phyloP scores from a whole-genome alignment of 2,888 invertebrate species.

The Sceliomorpha sp. region DNA sequence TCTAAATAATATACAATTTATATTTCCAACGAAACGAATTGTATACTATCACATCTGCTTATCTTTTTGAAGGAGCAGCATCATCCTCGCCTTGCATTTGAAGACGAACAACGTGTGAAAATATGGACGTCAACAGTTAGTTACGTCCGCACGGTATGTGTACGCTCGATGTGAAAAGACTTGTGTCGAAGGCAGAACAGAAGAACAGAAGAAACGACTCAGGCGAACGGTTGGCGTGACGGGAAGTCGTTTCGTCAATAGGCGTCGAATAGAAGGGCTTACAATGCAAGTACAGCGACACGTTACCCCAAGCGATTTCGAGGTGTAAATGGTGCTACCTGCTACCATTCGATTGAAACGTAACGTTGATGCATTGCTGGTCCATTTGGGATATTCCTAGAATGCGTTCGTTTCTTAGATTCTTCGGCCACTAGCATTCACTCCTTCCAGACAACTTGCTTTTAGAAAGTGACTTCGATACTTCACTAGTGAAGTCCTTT shows the following conservation, averaged over 20 bases:
- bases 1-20: too few species aligned
- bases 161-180: constrained; percentile 34
- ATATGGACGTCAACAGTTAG: constrained; percentile 50
- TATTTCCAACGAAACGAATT: too few species aligned
- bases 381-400: constrained; percentile 38
- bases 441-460: not conserved
- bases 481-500: not conserved
- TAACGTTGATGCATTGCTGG: constrained; percentile 37
- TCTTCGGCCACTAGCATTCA: constrained; percentile 3
- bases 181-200: constrained; percentile 41
- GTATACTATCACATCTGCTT: too few species aligned
- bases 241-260: constrained; percentile 59
- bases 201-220: constrained; percentile 47
- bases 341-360: constrained; percentile 37
- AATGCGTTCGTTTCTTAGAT: constrained; percentile 33
- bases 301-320: constrained; percentile 43
- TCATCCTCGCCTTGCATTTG: too few species aligned
- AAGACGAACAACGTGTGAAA: constrained; percentile 38
- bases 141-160: constrained; percentile 35
- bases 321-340: constrained; percentile 59
- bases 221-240: constrained; percentile 56
- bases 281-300: constrained; percentile 47
- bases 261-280: constrained; percentile 29
- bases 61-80: too few species aligned
- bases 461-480: not conserved